A percentile compares a stretch with the other conserved stretches of the same genome.
These are phyloP conservation scores for Hydrozoanthus tunicans DNA, from an alignment of 64 coral and sea anemone genomes.

Conservation along the genomic window DNA sequence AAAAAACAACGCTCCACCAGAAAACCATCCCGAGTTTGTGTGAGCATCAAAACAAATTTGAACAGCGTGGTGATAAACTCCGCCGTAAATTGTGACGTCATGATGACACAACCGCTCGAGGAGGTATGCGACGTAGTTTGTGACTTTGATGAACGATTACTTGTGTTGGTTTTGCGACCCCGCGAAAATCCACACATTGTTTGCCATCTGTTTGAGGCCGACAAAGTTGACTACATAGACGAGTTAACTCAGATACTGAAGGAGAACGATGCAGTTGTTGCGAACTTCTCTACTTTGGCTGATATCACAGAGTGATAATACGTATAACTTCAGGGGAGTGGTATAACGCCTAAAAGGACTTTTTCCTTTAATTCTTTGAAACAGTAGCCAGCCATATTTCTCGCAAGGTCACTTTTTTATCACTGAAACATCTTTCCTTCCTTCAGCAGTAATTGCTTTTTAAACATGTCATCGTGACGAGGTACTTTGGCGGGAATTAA, in stretches of 20 bases:
- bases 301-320: not conserved
- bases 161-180: constrained; percentile 24
- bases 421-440: too few relatives aligned
- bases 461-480: too few relatives aligned
- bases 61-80: constrained; percentile 8
- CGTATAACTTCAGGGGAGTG: too few relatives aligned
- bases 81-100: constrained; percentile 21
- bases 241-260: constrained; percentile 11
- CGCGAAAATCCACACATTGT: constrained; percentile 15
- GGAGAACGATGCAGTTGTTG: not conserved
- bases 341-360: too few relatives aligned
- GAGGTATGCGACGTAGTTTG: constrained; percentile 30
- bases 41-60: not conserved
- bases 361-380: not conserved
- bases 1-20: not conserved
- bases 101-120: constrained; percentile 26
- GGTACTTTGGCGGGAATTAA: too few relatives aligned
- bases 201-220: constrained; percentile 34
- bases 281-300: not conserved
- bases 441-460: too few relatives aligned
- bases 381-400: too few relatives aligned
- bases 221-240: not conserved
- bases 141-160: not conserved
- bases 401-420: too few relatives aligned
- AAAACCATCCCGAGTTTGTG: not conserved